These are phyloP conservation scores for Xestia c-nigrum DNA, from an alignment of 2,888 invertebrate species.

Conservation along the genomic window DNA sequence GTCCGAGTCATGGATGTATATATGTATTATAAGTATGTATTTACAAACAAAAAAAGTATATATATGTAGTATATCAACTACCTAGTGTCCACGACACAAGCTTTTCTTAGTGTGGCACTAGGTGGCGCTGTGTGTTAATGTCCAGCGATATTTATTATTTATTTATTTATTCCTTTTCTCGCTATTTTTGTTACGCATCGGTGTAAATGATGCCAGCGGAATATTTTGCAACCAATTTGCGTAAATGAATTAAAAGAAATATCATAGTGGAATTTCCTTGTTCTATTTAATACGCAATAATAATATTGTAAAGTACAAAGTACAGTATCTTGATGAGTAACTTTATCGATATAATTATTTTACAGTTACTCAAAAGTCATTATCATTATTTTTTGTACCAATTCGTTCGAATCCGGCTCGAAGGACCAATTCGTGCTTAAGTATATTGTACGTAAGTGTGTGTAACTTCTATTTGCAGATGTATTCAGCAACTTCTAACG, in stretches of 20 bases:
- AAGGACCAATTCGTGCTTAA: background rate
- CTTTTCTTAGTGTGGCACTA: too few species aligned
- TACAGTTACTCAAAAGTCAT: background rate
- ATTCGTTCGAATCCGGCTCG: background rate
- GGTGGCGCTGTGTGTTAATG: too few species aligned
- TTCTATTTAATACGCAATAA: slow-evolving; percentile 33
- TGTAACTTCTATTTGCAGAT: background rate
- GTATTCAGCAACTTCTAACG: background rate
- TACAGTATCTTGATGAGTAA: background rate
- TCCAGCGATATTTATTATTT: too few species aligned
- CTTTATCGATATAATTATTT: background rate
- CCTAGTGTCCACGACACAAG: too few species aligned
- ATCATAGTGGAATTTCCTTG: slow-evolving; percentile 57
- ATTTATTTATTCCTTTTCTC: background rate
- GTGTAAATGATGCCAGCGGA: slow-evolving; percentile 61
- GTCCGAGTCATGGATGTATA: too few species aligned
- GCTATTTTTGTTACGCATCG: slow-evolving; percentile 34
- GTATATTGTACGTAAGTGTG: background rate
- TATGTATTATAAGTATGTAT: too few species aligned
- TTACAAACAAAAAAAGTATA: too few species aligned
- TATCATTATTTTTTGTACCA: background rate
- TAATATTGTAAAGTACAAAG: background rate
- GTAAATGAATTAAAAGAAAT: slow-evolving; percentile 63
- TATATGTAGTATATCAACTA: too few species aligned
- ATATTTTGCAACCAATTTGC: slow-evolving; percentile 65